Evolutionary conservation across 2,113 vertebrate genomes (phyloP).

Genomic region (Callionymus lyra): DNA sequence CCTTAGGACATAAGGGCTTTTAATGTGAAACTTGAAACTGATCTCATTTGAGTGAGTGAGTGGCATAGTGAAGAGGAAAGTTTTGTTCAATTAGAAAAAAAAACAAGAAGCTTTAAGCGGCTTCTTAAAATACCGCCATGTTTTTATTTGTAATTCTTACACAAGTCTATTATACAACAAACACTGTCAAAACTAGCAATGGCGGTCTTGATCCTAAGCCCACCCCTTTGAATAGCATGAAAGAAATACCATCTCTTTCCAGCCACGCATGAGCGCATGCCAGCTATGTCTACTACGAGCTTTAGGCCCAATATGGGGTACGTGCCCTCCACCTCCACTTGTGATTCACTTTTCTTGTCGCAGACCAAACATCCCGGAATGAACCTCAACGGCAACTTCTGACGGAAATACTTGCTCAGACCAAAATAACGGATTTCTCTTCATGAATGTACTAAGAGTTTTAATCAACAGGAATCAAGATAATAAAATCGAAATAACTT

Average conservation of each 20-base stretch:
- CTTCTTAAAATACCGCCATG: no score
- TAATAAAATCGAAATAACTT: no score
- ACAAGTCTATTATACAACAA: conserved; percentile 7
- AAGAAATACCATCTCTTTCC: conserved; percentile 69
- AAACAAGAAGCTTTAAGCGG: no score
- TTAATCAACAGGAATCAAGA: no score
- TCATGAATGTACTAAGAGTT: no score
- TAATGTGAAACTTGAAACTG: conserved; percentile 81
- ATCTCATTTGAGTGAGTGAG: conserved; percentile 77
- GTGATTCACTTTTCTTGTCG: conserved; percentile 32
- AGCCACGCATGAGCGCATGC: conserved; percentile 65
- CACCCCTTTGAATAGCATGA: conserved; percentile 56
- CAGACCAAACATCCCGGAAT: not conserved
- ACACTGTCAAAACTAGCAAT: conserved; percentile 26
- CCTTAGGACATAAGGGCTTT: conserved; percentile 73
- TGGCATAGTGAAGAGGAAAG: conserved; percentile 58
- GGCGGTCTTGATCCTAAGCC: conserved; percentile 41
- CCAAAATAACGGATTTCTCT: no score
- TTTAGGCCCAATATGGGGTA: conserved; percentile 46
- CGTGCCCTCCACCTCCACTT: conserved; percentile 35
- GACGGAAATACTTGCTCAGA: no score
- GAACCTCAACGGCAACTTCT: not conserved
- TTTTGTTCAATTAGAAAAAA: conserved; percentile 50
- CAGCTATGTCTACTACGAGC: conserved; percentile 71
- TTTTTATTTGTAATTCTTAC: not conserved